These are phyloP conservation scores for Cydia fagiglandana DNA, from an alignment of 1,140 invertebrate species.

Conservation along the genomic window DNA sequence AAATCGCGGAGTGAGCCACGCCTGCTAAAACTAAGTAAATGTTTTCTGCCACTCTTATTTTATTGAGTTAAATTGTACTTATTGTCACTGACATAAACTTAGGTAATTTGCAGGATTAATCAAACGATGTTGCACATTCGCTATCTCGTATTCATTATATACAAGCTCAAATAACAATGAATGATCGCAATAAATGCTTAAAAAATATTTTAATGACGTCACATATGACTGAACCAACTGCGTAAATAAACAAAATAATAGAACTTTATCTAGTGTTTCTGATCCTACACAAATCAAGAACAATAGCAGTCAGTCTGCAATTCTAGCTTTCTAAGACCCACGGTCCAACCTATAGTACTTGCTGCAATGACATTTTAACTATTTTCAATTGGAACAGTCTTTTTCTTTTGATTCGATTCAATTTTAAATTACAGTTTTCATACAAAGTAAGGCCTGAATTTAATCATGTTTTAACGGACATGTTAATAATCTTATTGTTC, in stretches of 20 bases:
- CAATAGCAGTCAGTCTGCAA: no score
- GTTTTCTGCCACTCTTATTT: background rate
- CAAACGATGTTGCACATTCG: background rate
- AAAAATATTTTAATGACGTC: background rate
- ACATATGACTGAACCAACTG: background rate
- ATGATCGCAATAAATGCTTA: background rate
- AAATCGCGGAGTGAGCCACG: no score
- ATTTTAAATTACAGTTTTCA: no score
- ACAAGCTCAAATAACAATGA: conserved; percentile 19
- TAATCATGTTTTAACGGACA: background rate
- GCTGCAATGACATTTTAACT: no score
- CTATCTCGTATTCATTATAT: conserved; percentile 1
- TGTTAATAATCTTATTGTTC: background rate
- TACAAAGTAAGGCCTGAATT: background rate
- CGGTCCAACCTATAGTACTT: no score
- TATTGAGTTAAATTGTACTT: no score
- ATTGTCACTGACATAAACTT: background rate
- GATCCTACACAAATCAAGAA: no score
- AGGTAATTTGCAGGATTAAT: background rate
- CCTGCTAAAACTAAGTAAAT: no score
- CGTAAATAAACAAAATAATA: background rate
- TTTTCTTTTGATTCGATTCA: no score
- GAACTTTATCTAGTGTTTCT: background rate
- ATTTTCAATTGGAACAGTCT: no score
- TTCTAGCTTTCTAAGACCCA: no score